phyloP scores from a whole-genome alignment of 2,113 vertebrate genomes.

The Oostethus manadensis region DNA sequence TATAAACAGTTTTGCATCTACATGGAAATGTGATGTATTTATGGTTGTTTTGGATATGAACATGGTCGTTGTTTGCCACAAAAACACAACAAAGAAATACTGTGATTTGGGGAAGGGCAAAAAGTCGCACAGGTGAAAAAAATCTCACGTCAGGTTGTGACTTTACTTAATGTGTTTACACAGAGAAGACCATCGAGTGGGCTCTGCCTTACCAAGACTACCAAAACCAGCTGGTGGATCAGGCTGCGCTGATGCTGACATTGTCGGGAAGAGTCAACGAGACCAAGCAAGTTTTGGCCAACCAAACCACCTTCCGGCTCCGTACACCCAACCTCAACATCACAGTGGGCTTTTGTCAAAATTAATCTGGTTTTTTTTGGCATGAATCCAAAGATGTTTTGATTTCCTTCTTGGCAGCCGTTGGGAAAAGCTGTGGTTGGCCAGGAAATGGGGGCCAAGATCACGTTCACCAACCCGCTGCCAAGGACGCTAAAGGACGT shows the following conservation, averaged over 20 bases:
- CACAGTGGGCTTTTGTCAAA: constrained; percentile 33
- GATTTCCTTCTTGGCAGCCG: constrained; percentile 60
- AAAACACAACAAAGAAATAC: no score
- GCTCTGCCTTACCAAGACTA: constrained; percentile 78
- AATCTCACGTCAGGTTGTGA: no score
- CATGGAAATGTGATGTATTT: no score
- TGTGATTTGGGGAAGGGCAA: no score
- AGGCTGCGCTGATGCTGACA: constrained; percentile 82
- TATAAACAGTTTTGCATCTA: no score
- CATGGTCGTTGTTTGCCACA: no score
- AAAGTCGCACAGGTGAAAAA: no score
- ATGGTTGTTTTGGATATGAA: no score
- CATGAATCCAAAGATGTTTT: not conserved
- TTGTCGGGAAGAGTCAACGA: constrained; percentile 78
- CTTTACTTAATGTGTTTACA: not conserved
- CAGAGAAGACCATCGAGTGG: constrained; percentile 78
- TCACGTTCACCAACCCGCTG: constrained; percentile 84
- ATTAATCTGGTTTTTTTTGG: not conserved
- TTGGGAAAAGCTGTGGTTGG: constrained; percentile 78
- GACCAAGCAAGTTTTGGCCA: constrained; percentile 79
- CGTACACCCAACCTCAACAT: constrained; percentile 77
- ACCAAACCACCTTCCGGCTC: constrained; percentile 81
- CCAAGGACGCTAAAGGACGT: constrained; percentile 71
- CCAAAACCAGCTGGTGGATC: constrained; percentile 78
- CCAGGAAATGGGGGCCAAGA: constrained; percentile 79